Evolutionary conservation across 2,113 vertebrate species (phyloP).

Genomic region (Rhabdornis inornatus): DNA sequence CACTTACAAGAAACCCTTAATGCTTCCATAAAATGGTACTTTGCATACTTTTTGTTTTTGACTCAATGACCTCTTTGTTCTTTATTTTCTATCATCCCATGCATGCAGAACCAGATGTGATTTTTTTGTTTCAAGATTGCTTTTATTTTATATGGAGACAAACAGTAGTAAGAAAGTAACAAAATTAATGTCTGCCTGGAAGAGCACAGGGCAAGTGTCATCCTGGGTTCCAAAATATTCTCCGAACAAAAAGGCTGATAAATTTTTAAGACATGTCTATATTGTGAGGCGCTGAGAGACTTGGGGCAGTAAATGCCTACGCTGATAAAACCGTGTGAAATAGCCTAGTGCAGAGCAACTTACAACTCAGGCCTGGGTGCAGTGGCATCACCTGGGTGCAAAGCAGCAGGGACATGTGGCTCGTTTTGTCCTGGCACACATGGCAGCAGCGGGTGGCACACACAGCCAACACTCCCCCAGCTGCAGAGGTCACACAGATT

Average conservation of each 20-base stretch:
- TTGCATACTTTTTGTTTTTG: not conserved
- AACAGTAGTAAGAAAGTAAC: constrained; percentile 34
- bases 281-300: not conserved
- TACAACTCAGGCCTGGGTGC: not conserved
- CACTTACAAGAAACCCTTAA: not conserved
- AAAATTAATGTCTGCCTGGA: constrained; percentile 13
- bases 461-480: not conserved
- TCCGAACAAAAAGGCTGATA: not conserved
- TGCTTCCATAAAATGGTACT: not conserved
- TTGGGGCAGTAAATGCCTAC: not conserved
- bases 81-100: not conserved
- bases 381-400: not conserved
- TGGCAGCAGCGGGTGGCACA: not conserved
- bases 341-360: not conserved
- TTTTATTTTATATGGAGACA: constrained; percentile 42
- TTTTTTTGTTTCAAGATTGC: not conserved
- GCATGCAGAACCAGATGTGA: not conserved
- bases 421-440: not conserved
- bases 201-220: not conserved
- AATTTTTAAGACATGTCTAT: not conserved
- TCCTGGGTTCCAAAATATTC: not conserved
- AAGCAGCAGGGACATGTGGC: not conserved
- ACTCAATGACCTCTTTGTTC: not conserved
- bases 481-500: not conserved
- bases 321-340: not conserved